Evolutionary conservation across 2,797 vertebrate genomes (phyloP), one percentile per base, ranked within the genome.

Genomic region (Taeniopygia guttata): DNA sequence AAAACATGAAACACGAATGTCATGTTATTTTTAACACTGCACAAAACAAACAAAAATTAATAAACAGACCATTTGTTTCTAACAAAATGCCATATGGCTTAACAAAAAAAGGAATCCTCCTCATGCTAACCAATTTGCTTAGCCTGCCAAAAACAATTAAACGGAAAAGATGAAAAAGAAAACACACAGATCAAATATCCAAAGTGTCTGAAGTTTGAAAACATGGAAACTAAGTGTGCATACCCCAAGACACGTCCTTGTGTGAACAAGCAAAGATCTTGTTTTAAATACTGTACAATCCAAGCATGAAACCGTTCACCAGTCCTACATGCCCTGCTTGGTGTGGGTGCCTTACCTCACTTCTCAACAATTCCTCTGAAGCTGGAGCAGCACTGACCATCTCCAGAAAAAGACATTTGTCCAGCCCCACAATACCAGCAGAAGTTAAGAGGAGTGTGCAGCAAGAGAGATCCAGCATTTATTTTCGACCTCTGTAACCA

Each of bases 361-460:
- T 91, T 74, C 84, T 90, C 83, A 97, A 42, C 79, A 93, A 96
- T 95, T 89, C 55, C 55, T 84, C 68, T 34, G 52, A 79, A 76
- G 45, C 88, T 88, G 70, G 38, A 94, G 89, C 80, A 72, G 49
- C 69, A 45, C 87, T 55, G 70, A 80, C 40, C 87, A 78, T 81
- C 76, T 88, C 84, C 87, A 91, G 48, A 82, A 56, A 40, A 74
- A 94, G 45, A 54, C 55, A 40, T 55, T 36, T 75, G 36, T 55
- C 49, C 72, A 59, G 81, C 49, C 66, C n/a, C 6, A 7, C 40
- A 52, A 21, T 27, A 67, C 58, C 9, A 80, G 36, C 49, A 60
- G 54, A 52, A 66, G 27, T 54, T 76, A 59, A 90, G 64, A 84
- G 43, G 11, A 87, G 59, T 34, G 45, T 11, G 45, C 34, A 69